phyloP scores from a whole-genome alignment of 37 sponge, comb jelly and placozoan genomes.

The Amphimedon queenslandica region DNA sequence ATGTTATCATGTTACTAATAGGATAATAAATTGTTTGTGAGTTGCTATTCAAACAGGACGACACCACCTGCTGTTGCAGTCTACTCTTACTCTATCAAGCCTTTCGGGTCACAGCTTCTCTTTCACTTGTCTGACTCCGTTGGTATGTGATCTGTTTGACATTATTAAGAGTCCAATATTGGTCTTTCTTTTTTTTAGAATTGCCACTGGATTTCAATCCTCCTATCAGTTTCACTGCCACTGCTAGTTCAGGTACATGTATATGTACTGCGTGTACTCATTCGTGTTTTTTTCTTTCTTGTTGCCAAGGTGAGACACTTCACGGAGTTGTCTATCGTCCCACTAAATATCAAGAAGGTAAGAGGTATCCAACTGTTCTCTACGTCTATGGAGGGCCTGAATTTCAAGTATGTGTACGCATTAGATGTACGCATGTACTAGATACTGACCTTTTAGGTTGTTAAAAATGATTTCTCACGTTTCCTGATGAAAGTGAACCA shows the following conservation, averaged over 20 bases:
- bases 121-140: neutral
- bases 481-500: slow-evolving; percentile 22
- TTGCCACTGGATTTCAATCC: slow-evolving; percentile 15
- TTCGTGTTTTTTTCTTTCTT: too few species aligned
- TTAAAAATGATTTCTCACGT: slow-evolving; percentile 33
- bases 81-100: neutral
- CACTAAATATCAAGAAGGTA: slow-evolving; percentile 10
- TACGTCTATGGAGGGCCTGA: slow-evolving; percentile 82
- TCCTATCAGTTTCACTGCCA: slow-evolving; percentile 4
- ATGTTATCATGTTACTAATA: neutral
- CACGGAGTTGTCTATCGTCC: slow-evolving; percentile 53
- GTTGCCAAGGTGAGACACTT: slow-evolving; percentile 45
- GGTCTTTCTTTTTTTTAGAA: too few species aligned
- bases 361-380: slow-evolving; percentile 66
- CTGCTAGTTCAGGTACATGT: slow-evolving; percentile 16
- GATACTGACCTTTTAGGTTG: slow-evolving; percentile 25
- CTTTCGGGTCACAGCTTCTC: neutral
- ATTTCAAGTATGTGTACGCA: slow-evolving; percentile 48
- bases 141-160: too few species aligned
- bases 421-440: slow-evolving; percentile 1
- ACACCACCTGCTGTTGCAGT: slow-evolving; percentile 5
- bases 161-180: too few species aligned
- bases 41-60: neutral
- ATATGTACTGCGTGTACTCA: too few species aligned
- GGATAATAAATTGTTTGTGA: slow-evolving; percentile 7